Evolutionary conservation across 2,113 vertebrate genomes (phyloP), one percentile per base, ranked within the genome.

Genomic region (Neoarius graeffei): DNA sequence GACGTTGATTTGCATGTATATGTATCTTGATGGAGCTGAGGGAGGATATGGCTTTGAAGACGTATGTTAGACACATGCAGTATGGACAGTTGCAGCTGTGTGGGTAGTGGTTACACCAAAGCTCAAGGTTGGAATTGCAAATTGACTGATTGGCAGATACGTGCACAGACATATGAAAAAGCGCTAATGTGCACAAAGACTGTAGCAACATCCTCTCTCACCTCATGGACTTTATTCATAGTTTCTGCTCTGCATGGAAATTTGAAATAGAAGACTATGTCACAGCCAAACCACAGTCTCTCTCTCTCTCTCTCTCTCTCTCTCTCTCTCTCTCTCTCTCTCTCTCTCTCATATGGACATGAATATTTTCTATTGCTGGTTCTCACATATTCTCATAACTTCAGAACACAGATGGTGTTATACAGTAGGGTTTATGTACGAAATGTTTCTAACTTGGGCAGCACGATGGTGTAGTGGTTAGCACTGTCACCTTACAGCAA

Each of bases 241-340:
- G 87, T 85, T 90, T 77, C 81, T 73, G 84, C 74, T 87, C 84
- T 15, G 59, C 85, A 88, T 91, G 88, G 90, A 91, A 89, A 88
- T 52, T 85, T 85, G 81, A 83, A 81, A 84, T 84, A 80, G 42
- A 69, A 84, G 48, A 54, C 74, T 64, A 42, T 81, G n/a, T 76
- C 17, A 74, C n/a, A 54, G 81, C 81, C 76, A 85, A 87, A 82
- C 89, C 89, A 87, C 89, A 83, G 19, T 54, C 64, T 69, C 25
- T 56, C 64, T 52, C 11, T 62, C 17, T 74, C 76, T 74, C 50
- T 86, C 52, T 48, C 57, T 82, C 27, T 86, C 77, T 80, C 35
- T 69, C 62, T 83, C 60, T 52, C 59, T 50, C 81, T 59, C 27
- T 83, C 42, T 30, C 48, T 84, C 13, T 69, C 81, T n/a, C n/a